Base-by-base conservation (phyloP, 2,113 vertebrate species). In the Platichthys stellatus region DNA sequence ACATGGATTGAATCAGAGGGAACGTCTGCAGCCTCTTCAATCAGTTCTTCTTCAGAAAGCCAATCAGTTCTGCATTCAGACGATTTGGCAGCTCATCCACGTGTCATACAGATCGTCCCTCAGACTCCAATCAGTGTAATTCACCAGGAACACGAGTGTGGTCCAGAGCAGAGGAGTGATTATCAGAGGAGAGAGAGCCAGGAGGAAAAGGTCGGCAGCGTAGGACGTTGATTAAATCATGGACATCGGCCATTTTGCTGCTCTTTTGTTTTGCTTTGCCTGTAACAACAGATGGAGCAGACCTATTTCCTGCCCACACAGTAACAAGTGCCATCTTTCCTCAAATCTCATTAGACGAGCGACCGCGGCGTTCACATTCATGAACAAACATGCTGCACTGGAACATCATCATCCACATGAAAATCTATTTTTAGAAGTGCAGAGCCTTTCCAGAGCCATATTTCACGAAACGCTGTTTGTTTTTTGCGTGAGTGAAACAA, bases 141-240 rank as follows among this genome's bases (percentile, higher is more conserved):
- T 18, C 18, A 18, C 11, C 47, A 57, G 54, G 21, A 57, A 24
- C 54, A 56, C 3, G 9, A 54, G n/a, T 54, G n/a, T n/a, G 14
- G 47, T 17, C 18, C 47, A 20, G 7, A 17, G 47, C 4, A 15
- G 47, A 8, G 18, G 47, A 51, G 18, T 17, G 47, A 18, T 51
- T 51, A 18, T 6, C 14, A 51, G 18, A 51, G 14, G 18, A 51
- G 18, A 51, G 18, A 7, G 18, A 51, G 47, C 47, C 47, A 18
- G 47, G 2, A 7, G 47, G 47, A 18, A 15, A 12, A 47, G 45
- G 45, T 12, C 45, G 14, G 45, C 15, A 72, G 67, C 63, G 9
- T 43, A 17, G 76, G 63, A 72, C 40, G 61, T 17, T 87, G 60
- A 81, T 85, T 70, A 43, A 28, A 59, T 77, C 31, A 72, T 80